Base-by-base conservation (phyloP, 2,888 invertebrate genomes). In the Calameuta pallipes region DNA sequence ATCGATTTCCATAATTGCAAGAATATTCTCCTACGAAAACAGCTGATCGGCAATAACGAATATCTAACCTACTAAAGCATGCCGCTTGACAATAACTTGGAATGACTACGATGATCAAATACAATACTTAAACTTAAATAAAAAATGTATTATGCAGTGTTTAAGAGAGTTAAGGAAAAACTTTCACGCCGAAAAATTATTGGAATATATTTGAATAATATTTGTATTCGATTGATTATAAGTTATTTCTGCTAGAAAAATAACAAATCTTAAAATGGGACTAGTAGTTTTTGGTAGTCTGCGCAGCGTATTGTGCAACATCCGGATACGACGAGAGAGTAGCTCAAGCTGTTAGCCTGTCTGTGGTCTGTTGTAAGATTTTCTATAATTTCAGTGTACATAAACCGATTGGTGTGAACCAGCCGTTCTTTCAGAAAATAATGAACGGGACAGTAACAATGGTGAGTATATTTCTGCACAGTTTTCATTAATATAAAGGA, bases 401-500 rank as follows among this genome's bases (percentile, higher is more conserved):
- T 56, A 56, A 56, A 56, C 56, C 23, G 23, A 23, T 56, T 56
- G 9, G 56, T 23, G 56, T 56, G 23, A 23, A 56, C 23, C 56
- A 23, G 56, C 9, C 56, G 56, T 6, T 56, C 56, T 56, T 56
- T 71, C 23, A 80, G 71, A 78, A 77, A 80, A 87, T 78, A 82
- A 91, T 91, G 91, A 91, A 91, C 85, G 91, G 91, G 82, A 87
- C 89, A 81, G 87, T 90, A 87, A 86, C 89, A 75, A 88, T 91
- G 91, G 91, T 91, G 77, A 89, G 88, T 84, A 36, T 35, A 73
- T 69, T 33, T 9, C 4, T 56, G 23, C 56, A 56, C 9, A 56
- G 56, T 56, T 56, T 56, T 23, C 56, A 23, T 23, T 56, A 56
- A 56, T 23, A 3, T 56, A 23, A 4, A 23, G 56, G 6, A 23